phyloP scores from a whole-genome alignment of 2,888 invertebrate species.

The Platynereis dumerilii region DNA sequence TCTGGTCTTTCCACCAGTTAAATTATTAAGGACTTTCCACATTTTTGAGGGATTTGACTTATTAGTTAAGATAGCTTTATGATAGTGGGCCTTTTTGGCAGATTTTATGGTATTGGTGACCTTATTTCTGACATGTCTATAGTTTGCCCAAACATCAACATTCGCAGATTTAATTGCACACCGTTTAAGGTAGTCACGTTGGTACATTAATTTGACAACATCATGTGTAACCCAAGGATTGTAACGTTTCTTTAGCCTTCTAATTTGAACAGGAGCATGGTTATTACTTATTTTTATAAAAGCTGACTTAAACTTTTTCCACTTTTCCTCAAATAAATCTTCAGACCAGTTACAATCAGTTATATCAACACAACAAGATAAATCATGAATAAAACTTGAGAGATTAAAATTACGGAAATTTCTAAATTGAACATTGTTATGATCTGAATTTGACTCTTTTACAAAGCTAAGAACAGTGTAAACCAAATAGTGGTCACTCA shows the following conservation, averaged over 20 bases:
- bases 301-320: not conserved
- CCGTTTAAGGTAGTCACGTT: not conserved
- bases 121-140: slow-evolving; percentile 8
- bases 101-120: not conserved
- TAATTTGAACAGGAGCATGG: not conserved
- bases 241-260: not conserved
- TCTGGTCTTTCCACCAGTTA: not conserved
- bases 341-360: not conserved
- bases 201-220: slow-evolving; percentile 8
- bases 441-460: not conserved
- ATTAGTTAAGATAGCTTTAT: not conserved
- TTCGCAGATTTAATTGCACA: not conserved
- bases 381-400: not conserved
- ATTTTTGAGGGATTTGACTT: not conserved
- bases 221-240: not conserved
- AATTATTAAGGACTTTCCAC: slow-evolving; percentile 4
- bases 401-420: not conserved
- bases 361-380: not conserved
- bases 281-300: not conserved
- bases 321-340: not conserved
- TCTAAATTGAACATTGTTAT: not conserved
- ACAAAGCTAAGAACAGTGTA: not conserved
- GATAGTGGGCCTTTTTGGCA: not conserved
- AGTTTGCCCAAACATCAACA: not conserved
- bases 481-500: slow-evolving; percentile 7